phyloP scores from a whole-genome alignment of 2,113 vertebrate species.

The Gila orcuttii region DNA sequence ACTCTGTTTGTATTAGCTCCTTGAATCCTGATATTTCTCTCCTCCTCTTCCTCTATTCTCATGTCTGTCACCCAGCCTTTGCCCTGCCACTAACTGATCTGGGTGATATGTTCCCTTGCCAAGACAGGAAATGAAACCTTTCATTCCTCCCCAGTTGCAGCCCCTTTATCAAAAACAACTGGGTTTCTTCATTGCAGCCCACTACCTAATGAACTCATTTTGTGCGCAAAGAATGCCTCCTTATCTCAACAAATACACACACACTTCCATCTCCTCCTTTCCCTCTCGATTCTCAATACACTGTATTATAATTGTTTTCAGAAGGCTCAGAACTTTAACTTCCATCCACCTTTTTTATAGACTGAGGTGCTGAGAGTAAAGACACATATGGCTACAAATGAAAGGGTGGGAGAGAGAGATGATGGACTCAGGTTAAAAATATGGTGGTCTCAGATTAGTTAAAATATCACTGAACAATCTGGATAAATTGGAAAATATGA shows the following conservation, averaged over 20 bases:
- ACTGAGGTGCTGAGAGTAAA: background rate
- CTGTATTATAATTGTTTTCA: conserved; percentile 56
- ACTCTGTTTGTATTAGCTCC: conserved; percentile 49
- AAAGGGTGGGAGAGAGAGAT: background rate
- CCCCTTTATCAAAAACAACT: conserved; percentile 60
- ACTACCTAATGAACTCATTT: conserved; percentile 66
- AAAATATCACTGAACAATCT: background rate
- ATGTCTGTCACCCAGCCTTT: conserved; percentile 44
- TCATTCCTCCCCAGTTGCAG: conserved; percentile 47
- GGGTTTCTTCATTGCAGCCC: conserved; percentile 56
- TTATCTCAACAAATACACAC: conserved; percentile 60
- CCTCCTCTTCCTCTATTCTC: conserved; percentile 48
- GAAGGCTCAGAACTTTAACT: conserved; percentile 42
- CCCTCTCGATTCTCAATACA: conserved; percentile 40
- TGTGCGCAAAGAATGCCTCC: conserved; percentile 57
- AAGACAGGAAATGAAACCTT: conserved; percentile 65
- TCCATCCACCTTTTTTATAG: conserved; percentile 44
- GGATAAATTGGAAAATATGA: background rate
- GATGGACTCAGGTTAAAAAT: background rate
- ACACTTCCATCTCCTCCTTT: conserved; percentile 21
- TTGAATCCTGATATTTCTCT: conserved; percentile 68
- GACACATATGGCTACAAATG: background rate
- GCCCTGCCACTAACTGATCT: conserved; percentile 54
- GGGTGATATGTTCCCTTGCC: conserved; percentile 57
- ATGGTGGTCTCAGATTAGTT: background rate